Evolutionary conservation across 2,797 vertebrate genomes (phyloP), one percentile per base, ranked within the genome.

Genomic region (Etheostoma perlongum): DNA sequence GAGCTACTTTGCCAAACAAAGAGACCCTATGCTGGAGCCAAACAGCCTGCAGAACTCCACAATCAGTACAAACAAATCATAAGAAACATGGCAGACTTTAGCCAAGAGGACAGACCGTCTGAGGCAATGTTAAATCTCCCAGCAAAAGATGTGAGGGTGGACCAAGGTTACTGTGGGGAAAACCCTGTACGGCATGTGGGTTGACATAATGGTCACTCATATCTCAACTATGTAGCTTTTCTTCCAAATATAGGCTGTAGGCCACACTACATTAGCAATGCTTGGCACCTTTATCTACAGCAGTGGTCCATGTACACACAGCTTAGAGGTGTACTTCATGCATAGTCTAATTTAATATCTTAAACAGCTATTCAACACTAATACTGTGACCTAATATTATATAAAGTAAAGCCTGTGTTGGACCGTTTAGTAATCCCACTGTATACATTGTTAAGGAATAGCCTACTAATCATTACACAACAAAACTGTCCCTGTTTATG

Each of bases 1-100:
- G 71, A 86, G 76, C 70, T 53, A 74, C 55, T 78, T 73, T 77
- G 76, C 79, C 71, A 89, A 67, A 90, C 88, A 91, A 89, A 84
- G 81, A 88, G 67, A 84, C 23, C 25, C 59, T 0, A 74, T 74
- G 71, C 61, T 82, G 12, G 63, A 78, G 60, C 67, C 69, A 65
- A 81, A 83, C 68, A 75, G 33, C 52, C 60, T 63, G 44, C 42
- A 80, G 47, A 52, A 80, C 47, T 78, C 71, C 60, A 79, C 74
- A 75, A 42, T 42, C 57, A 30, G 68, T 6, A 30, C 54, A 88
- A 85, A 88, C 66, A 81, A 58, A 48, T 14, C 49, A 53, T 13
- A 44, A 3, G 40, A 62, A 23, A 67, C 46, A 0, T 18, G 14
- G 23, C 27, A 78, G 33, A 51, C 36, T 44, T 40, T 6, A 42